Base-by-base conservation (phyloP, 37 sponge, comb jelly and placozoan species). In the Beroe ovata region DNA sequence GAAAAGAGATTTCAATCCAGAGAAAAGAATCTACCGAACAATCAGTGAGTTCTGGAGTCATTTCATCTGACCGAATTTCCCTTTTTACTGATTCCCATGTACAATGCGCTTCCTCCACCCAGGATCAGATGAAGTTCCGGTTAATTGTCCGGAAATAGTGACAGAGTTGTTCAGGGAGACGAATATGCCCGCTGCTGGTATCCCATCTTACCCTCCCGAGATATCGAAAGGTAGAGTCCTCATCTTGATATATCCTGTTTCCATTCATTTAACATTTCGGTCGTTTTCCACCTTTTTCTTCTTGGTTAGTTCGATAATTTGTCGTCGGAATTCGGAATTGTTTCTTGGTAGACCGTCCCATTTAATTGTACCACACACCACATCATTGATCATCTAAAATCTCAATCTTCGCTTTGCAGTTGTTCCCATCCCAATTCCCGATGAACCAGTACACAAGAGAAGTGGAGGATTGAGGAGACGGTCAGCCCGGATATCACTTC, bases 401-500 rank as follows among this genome's bases (percentile, higher is more conserved):
- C n/a, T n/a, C n/a, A n/a, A n/a, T n/a, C 54, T 16, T 47, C 54
- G 11, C 11, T 16, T 47, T 47, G 4, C 69, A 66, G 69, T 66
- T 26, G 69, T 66, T 32, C 69, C 69, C 69, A 66, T 66, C 69
- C 69, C 69, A 1, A 66, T 66, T 29, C 69, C 69, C 1, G 69
- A 66, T 30, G 36, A 11, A 16, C 69, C 69, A 6, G 69, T 66
- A 8, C 29, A 8, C 29, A 66, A 30, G 16, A 66, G 69, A 16
- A 66, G 36, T 14, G 69, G 69, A 14, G 25, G 25, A 32, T 3
- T 32, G 36, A 47, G 11, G 11, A 25, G 69, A 25, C 29, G 69
- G 34, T 66, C 69, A 28, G 23, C 63, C 1, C 8, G 8, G 0
- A 34, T 34, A 8, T 66, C 36, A 33, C 34, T 37, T 16, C 30